Evolutionary conservation across 2,888 invertebrate genomes (phyloP).

Genomic region (Cecidostiba fungosa): DNA sequence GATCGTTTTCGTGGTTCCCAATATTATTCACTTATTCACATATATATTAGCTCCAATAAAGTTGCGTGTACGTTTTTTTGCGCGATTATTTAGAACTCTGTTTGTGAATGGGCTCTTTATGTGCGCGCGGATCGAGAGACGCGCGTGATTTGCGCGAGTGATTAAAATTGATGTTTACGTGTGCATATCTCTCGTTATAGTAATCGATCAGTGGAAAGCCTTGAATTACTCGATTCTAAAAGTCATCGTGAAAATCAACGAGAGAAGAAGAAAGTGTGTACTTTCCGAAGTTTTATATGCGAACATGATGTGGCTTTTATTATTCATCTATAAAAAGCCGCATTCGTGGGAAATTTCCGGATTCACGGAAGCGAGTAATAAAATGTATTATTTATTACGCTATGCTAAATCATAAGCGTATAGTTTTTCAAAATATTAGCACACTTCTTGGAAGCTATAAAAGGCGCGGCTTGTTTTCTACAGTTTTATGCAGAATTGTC

Average conservation of each 20-base stretch:
- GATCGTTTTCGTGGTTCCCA: background rate
- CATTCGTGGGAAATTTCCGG: slow-evolving; percentile 21
- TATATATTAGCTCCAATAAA: too few relatives aligned
- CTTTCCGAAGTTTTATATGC: slow-evolving; percentile 3
- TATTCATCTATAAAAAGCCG: background rate
- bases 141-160: background rate
- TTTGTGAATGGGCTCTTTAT: background rate
- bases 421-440: slow-evolving; percentile 37
- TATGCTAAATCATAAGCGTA: background rate
- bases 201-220: background rate
- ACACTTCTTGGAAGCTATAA: slow-evolving; percentile 63
- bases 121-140: background rate
- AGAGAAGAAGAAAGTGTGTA: background rate
- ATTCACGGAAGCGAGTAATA: slow-evolving; percentile 20
- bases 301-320: background rate
- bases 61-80: too few relatives aligned
- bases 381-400: slow-evolving; percentile 11
- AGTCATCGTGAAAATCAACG: slow-evolving; percentile 2
- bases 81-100: too few relatives aligned
- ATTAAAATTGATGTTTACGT: background rate
- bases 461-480: slow-evolving; percentile 3
- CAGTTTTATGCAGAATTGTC: background rate
- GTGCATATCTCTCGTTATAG: background rate
- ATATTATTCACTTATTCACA: too few relatives aligned
- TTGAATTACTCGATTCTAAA: background rate